Evolutionary conservation across 2,113 vertebrate species (phyloP).

Genomic region (Cochlearius cochlearius): DNA sequence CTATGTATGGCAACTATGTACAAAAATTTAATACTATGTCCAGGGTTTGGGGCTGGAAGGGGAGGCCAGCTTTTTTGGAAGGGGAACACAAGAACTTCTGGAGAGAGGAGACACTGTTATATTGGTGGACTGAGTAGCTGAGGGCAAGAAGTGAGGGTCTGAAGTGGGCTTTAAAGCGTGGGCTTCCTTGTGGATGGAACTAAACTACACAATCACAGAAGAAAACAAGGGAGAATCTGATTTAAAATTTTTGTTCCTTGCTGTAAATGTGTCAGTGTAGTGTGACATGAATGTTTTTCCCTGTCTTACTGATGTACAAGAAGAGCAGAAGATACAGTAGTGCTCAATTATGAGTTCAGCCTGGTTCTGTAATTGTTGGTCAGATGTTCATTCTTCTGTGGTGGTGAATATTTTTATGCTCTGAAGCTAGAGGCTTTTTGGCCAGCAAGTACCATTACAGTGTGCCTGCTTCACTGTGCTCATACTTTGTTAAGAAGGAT

Average conservation of each 20-base stretch:
- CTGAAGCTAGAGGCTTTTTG: not conserved
- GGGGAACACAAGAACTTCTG: not conserved
- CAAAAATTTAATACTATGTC: accelerated
- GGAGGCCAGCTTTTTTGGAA: not conserved
- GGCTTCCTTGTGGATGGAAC: not conserved
- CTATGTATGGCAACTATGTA: not conserved
- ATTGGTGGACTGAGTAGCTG: not conserved
- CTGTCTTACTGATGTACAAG: not conserved
- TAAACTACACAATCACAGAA: not conserved
- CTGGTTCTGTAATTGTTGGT: not conserved
- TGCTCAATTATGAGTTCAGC: not conserved
- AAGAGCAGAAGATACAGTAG: not conserved
- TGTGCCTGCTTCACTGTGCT: not conserved
- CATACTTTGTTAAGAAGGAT: not conserved
- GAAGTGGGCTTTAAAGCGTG: not conserved
- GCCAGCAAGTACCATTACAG: not conserved
- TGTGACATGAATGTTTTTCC: not conserved
- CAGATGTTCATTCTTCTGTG: not conserved
- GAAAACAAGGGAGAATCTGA: not conserved
- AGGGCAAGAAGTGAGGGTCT: not conserved
- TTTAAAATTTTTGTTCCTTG: not conserved
- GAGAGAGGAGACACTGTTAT: not conserved
- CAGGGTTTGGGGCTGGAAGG: not conserved
- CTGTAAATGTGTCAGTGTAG: not conserved
- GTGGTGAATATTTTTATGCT: not conserved